A percentile compares a stretch with the other conserved stretches of the same genome.
Evolutionary conservation across 1,140 invertebrate species (phyloP).

Genomic region (Temnothorax longispinosus): DNA sequence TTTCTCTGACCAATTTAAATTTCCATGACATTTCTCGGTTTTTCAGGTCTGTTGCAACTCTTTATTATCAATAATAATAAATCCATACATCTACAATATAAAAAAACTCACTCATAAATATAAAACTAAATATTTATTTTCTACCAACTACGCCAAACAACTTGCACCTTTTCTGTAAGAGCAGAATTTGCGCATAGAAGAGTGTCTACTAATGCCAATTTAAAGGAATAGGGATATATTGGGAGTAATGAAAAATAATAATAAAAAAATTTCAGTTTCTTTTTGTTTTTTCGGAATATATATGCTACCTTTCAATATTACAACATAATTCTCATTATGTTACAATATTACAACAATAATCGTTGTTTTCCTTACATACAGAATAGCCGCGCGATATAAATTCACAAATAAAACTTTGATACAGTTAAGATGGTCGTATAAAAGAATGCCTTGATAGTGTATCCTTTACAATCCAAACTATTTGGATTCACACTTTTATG

Average conservation of each 20-base stretch:
- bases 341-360: conserved; percentile 41
- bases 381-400: not conserved
- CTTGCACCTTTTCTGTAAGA: too few species aligned
- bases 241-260: conserved; percentile 69
- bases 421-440: not conserved
- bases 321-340: conserved; percentile 48
- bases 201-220: conserved; percentile 68
- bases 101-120: conserved; percentile 63
- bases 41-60: too few species aligned
- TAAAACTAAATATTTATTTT: conserved; percentile 64
- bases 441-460: not conserved
- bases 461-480: conserved; percentile 12
- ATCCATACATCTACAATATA: conserved; percentile 49
- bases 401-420: conserved; percentile 42
- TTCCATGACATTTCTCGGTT: too few species aligned
- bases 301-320: conserved; percentile 47
- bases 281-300: conserved; percentile 56
- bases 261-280: conserved; percentile 60
- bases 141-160: not conserved
- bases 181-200: too few species aligned
- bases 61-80: conserved; percentile 26
- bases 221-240: conserved; percentile 65
- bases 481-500: conserved; percentile 1
- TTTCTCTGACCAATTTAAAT: too few species aligned
- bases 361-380: conserved; percentile 28